Evolutionary conservation across 2,797 vertebrate species (phyloP), one percentile per base, ranked within the genome.

Genomic region (Notolabrus celidotus): DNA sequence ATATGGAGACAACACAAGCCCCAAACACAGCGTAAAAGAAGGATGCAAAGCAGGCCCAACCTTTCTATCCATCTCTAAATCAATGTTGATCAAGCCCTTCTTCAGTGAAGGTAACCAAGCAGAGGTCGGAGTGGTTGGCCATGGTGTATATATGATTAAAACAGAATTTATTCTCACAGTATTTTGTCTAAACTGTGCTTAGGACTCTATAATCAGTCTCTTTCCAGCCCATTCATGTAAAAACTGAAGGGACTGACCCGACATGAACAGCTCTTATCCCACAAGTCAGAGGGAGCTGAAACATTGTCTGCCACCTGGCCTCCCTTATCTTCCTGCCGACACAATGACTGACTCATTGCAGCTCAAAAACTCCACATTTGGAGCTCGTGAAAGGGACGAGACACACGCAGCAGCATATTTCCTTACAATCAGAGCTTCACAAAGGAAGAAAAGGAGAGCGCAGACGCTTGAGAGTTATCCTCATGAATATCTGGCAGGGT

Each of bases 361-460:
- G 73, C 72, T 65, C 74, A 77, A 69, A 25, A 84, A 72, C 74
- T 76, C 65, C 63, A 68, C 74, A 72, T 82, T 82, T 70, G 57
- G 74, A 66, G 84, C 83, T 82, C 60, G 50, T 78, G 67, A 88
- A 85, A 91, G 82, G 66, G 75, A 88, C 78, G 50, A 89, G 88
- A 86, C 77, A 69, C 79, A 77, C 74, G 39, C 69, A 73, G 89
- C 83, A 78, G 85, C 85, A 82, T 58, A 88, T 88, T 85, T 84
- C 83, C 70, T 80, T 84, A 82, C 89, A 90, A 87, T 91, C 86
- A 91, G 84, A 82, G 86, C 85, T 65, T 82, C 41, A 90, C 84
- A 89, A 89, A 87, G 83, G 71, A 74, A 85, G 80, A 87, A 86
- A 87, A 80, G 79, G 70, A 74, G 71, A 75, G 67, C 29, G 49